Percentiles rank a stretch among this genome's conserved stretches.
phyloP scores from a whole-genome alignment of 2,888 invertebrate genomes.

The Ellobium chinense region DNA sequence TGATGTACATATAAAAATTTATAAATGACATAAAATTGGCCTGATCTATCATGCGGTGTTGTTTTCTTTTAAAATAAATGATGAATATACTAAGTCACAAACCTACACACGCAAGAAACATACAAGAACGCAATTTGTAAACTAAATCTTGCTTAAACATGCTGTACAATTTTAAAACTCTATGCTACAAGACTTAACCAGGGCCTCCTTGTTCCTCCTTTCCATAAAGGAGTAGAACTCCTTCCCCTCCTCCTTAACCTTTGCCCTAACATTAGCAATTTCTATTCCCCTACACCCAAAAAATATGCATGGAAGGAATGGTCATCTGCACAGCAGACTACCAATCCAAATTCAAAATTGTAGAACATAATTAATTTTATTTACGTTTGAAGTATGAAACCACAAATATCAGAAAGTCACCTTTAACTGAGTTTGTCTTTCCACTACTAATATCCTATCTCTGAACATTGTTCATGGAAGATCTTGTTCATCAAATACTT shows the following conservation, averaged over 20 bases:
- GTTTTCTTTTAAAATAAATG: background rate
- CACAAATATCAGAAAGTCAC: too few species aligned
- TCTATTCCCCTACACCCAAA: background rate
- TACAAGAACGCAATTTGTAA: conserved; percentile 12
- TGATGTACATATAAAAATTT: background rate
- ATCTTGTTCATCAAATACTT: too few species aligned
- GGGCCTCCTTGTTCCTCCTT: background rate
- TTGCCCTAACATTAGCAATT: too few species aligned
- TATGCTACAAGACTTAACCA: background rate
- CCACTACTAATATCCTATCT: too few species aligned
- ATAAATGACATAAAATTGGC: background rate
- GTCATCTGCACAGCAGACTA: too few species aligned
- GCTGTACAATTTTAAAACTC: conserved; percentile 18
- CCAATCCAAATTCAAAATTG: too few species aligned
- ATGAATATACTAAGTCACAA: background rate
- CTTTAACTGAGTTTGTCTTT: too few species aligned
- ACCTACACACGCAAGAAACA: conserved; percentile 15
- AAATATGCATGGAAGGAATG: background rate
- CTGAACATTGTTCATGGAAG: too few species aligned
- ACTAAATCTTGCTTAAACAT: conserved; percentile 15
- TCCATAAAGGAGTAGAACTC: background rate
- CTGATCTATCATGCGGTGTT: background rate
- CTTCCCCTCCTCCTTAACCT: background rate
- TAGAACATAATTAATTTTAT: too few species aligned
- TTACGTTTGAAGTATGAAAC: too few species aligned